Evolutionary conservation across 2,797 vertebrate species (phyloP).

Genomic region (Chanos chanos): DNA sequence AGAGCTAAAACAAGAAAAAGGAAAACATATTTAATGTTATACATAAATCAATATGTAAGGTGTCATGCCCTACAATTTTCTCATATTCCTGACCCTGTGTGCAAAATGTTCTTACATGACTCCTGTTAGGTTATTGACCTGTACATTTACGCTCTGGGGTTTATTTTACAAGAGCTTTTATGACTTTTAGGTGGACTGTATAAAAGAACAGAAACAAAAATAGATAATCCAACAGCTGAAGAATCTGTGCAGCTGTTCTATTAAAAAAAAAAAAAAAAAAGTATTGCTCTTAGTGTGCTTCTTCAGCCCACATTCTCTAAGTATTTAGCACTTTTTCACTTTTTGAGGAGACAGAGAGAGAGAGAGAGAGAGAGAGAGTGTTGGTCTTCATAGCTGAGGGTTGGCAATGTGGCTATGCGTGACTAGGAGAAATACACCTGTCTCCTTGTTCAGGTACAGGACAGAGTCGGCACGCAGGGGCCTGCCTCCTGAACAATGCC

Average conservation of each 20-base stretch:
- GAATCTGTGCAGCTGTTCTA: no score
- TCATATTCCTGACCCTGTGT: no score
- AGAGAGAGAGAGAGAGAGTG: neutral
- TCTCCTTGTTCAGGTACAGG: constrained; percentile 80
- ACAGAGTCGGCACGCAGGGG: constrained; percentile 77
- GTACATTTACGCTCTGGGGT: neutral
- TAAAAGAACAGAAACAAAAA: no score
- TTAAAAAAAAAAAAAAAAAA: no score
- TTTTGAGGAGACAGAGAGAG: neutral
- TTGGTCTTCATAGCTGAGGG: constrained; percentile 49
- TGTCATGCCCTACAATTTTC: no score
- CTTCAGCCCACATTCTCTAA: constrained; percentile 38
- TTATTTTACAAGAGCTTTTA: constrained; percentile 1
- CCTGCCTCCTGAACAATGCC: constrained; percentile 85
- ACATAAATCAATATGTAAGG: no score
- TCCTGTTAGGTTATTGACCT: neutral
- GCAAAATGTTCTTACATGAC: no score
- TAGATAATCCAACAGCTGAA: no score
- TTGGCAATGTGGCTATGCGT: constrained; percentile 74
- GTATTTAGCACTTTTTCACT: neutral
- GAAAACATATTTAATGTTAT: no score
- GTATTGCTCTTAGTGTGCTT: no score
- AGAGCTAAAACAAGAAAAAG: no score
- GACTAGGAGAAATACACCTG: constrained; percentile 88
- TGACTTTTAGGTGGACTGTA: no score